A percentile compares a stretch with the other conserved stretches of the same genome.
phyloP scores from a whole-genome alignment of 2,113 vertebrate genomes.

The Ophthalmolycus amberensis region DNA sequence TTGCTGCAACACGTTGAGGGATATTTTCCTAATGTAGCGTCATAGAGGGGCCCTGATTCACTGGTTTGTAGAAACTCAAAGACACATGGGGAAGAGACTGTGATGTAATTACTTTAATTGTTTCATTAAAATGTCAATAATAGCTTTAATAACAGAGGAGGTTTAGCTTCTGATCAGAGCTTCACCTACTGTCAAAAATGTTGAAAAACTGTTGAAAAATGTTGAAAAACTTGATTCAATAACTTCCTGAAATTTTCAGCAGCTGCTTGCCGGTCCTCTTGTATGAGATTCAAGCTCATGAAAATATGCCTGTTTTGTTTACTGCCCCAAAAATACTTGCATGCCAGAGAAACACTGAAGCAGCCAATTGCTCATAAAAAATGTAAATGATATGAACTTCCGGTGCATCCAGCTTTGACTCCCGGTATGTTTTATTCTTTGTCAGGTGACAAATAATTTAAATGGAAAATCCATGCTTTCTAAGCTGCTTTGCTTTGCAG shows the following conservation, averaged over 20 bases:
- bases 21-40: not conserved
- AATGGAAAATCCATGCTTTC: not conserved
- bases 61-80: not conserved
- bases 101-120: not conserved
- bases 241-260: not conserved
- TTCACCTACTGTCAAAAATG: not conserved
- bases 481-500: not conserved
- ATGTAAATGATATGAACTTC: slow-evolving; percentile 20
- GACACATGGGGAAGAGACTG: not conserved
- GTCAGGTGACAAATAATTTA: not conserved
- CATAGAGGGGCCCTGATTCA: not conserved
- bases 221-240: not conserved
- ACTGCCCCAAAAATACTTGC: not conserved
- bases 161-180: not conserved
- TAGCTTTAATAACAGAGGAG: not conserved
- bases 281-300: not conserved
- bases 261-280: not conserved
- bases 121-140: not conserved
- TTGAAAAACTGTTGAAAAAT: not conserved
- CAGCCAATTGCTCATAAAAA: slow-evolving; percentile 21
- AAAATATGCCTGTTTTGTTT: not conserved
- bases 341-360: slow-evolving; percentile 26
- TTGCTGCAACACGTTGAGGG: not conserved
- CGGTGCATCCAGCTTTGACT: slow-evolving; percentile 23
- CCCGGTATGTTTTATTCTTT: not conserved